Base-by-base conservation (phyloP, 1,140 invertebrate species). In the Procambarus clarkii region DNA sequence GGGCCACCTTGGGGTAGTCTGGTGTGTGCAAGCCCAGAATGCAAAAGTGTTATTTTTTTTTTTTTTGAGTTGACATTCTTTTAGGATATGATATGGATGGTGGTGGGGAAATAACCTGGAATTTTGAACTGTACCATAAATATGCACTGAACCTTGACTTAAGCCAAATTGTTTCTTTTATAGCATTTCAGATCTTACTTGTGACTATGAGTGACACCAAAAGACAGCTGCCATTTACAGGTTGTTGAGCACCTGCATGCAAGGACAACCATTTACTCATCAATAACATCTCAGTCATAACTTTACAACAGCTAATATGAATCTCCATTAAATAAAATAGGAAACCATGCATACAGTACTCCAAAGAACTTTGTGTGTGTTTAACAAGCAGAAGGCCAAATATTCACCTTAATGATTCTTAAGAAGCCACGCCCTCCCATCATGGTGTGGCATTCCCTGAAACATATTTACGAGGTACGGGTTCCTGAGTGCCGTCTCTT, bases 401-500 rank as follows among this genome's bases (percentile, higher is more conserved):
- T 74, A 74, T 74, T 21, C 24, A 34, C 69, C n/a, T 34, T 54
- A 34, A 45, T 54, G 48, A 45, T 45, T 81, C 79, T 54, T 3
- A 24, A 44, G 54, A 48, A 81, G n/a, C 54, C 79, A 50, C 79
- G 15, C 34, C 21, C n/a, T 81, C 13, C n/a, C 54, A 34, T n/a
- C 58, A 48, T 54, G 48, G 13, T 81, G 48, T 81, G 79, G 54
- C 48, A 58, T 54, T 81, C 79, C 79, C 79, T 81, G 79, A 81
- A 81, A 45, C 85, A 60, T 64, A 78, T 34, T 78, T 78, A 86
- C 76, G 85, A 86, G 85, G 85, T 86, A 86, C 78, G 79, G 87
- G 87, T 89, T 89, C 87, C 87, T 89, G 87, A 89, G 87, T 88
- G 54, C 77, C 64, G 71, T 76, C 87, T 69, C 79, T 74, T 8